Conservation (phyloP, 2,888 invertebrate species). For the Rotaria macrura region DNA sequence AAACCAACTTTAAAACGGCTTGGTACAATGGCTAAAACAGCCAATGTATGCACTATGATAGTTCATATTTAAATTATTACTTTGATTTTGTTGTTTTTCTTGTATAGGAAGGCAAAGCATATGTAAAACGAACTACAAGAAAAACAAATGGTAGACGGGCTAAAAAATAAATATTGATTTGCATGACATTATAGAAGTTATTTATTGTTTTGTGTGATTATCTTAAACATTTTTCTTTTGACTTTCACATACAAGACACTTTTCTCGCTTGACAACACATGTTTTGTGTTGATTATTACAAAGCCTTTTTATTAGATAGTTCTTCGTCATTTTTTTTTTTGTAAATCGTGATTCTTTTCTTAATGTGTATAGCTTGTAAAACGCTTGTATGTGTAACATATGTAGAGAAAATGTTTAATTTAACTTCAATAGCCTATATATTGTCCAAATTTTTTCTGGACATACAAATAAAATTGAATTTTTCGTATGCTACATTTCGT, state of each 20-base stretch:
- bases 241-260: too few species aligned
- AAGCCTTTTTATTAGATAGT: not conserved
- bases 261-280: not conserved
- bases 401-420: not conserved
- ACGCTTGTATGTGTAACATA: not conserved
- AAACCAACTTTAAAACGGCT: conserved; percentile 2
- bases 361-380: not conserved
- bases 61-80: not conserved
- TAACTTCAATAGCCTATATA: not conserved
- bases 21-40: conserved; percentile 13
- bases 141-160: not conserved
- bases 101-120: not conserved
- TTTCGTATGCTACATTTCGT: not conserved
- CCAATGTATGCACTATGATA: not conserved
- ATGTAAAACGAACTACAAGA: not conserved
- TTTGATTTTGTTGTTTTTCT: not conserved
- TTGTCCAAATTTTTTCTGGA: not conserved
- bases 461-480: not conserved
- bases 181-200: not conserved
- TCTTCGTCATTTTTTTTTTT: not conserved
- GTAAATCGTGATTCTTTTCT: not conserved
- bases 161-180: not conserved
- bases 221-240: too few species aligned
- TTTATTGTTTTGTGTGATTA: not conserved
- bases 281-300: not conserved